phyloP scores from a whole-genome alignment of 1,140 invertebrate species.

The Drosophila novamexicana region DNA sequence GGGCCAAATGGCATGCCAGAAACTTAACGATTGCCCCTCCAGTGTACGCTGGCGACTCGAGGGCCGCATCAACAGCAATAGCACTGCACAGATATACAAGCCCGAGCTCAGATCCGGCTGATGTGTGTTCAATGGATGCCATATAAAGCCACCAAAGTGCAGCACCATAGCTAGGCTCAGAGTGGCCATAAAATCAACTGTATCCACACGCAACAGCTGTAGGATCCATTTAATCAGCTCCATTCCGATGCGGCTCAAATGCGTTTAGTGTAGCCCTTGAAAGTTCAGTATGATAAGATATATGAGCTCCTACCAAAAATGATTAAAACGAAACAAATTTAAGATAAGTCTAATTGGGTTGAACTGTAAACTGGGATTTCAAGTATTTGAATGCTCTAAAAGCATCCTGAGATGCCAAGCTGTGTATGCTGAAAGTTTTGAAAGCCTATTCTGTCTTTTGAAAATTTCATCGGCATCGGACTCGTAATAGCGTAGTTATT shows the following conservation, averaged over 20 bases:
- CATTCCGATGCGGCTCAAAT: not conserved
- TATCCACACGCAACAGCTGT: constrained; percentile 20
- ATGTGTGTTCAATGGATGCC: constrained; percentile 18
- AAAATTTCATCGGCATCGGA: too few relatives aligned
- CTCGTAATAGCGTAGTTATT: too few relatives aligned
- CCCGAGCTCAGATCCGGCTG: constrained; percentile 32
- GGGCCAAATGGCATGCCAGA: constrained; percentile 11
- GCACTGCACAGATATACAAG: constrained; percentile 16
- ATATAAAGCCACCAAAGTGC: constrained; percentile 25
- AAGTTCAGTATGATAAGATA: not conserved
- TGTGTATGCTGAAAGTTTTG: too few relatives aligned
- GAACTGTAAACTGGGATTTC: not conserved
- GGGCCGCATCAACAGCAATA: constrained; percentile 27
- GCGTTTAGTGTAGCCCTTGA: not conserved
- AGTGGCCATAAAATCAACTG: constrained; percentile 18
- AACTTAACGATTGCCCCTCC: not conserved
- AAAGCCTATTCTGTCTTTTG: too few relatives aligned
- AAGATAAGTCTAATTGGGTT: not conserved
- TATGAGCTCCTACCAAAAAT: not conserved
- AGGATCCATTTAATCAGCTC: not conserved
- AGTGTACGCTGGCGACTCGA: too few relatives aligned
- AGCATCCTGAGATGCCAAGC: too few relatives aligned
- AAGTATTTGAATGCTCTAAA: not conserved
- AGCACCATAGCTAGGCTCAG: not conserved
- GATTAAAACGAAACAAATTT: constrained; percentile 9